Percentiles rank a stretch among this genome's conserved stretches.
Evolutionary conservation across 2,888 invertebrate genomes (phyloP).

Genomic region (Dicyrtoma fusca): DNA sequence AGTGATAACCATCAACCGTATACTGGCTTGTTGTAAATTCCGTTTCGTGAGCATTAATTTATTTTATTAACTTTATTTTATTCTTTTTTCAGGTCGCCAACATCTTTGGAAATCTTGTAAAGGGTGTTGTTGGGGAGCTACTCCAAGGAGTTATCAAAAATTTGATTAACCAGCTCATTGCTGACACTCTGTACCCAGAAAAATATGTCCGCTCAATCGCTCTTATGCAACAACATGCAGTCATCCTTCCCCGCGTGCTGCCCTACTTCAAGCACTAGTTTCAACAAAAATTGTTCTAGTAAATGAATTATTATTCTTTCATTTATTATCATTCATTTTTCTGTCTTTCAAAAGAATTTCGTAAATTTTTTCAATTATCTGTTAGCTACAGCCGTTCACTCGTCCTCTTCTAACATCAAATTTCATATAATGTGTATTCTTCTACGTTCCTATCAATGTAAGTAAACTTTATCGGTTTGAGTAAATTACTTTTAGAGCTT

Average conservation of each 20-base stretch:
- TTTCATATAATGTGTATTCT: too few relatives aligned
- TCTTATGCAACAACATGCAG: neutral
- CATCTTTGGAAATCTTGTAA: conserved; percentile 47
- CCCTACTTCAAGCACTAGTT: too few relatives aligned
- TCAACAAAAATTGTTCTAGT: neutral
- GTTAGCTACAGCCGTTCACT: too few relatives aligned
- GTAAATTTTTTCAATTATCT: too few relatives aligned
- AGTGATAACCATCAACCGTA: too few relatives aligned
- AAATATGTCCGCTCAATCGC: neutral
- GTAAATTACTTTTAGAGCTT: neutral
- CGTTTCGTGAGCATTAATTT: neutral
- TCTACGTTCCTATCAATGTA: too few relatives aligned
- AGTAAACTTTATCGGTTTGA: neutral
- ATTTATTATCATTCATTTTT: neutral
- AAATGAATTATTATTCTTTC: neutral
- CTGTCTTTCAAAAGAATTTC: too few relatives aligned
- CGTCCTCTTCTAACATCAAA: too few relatives aligned
- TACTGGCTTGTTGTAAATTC: neutral
- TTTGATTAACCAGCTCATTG: conserved; percentile 44
- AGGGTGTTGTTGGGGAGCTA: conserved; percentile 46
- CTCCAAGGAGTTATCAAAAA: conserved; percentile 47
- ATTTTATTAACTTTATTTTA: neutral
- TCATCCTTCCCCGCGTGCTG: too few relatives aligned
- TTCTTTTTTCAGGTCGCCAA: conserved; percentile 38
- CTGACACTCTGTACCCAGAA: conserved; percentile 37